Conservation (phyloP, 2,797 vertebrate species). For the Micrastur ruficollis region DNA sequence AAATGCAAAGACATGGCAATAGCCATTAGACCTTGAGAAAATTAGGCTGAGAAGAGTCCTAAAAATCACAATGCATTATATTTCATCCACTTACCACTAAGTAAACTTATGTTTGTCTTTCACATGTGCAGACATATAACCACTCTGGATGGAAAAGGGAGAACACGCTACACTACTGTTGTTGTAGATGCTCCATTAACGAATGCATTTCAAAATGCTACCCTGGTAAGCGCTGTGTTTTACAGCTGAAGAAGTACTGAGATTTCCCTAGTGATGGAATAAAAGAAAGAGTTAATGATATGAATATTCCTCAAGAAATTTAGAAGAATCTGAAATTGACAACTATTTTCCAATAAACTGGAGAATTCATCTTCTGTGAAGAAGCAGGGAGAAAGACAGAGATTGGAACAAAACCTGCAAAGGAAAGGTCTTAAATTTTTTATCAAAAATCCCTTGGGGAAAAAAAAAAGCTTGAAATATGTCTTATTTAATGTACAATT, state of each 20-base stretch:
- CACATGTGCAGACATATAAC: not conserved
- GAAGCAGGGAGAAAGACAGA: not conserved
- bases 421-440: not conserved
- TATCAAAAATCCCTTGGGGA: not conserved
- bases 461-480: not conserved
- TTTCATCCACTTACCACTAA: not conserved
- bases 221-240: not conserved
- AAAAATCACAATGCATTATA: not conserved
- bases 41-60: not conserved
- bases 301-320: not conserved
- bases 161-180: not conserved
- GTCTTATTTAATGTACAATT: not conserved
- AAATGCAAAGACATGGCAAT: not conserved
- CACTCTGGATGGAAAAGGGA: not conserved
- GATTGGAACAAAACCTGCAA: not conserved
- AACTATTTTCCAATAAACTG: not conserved
- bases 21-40: not conserved
- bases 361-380: not conserved
- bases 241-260: not conserved
- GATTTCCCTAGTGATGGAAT: not conserved
- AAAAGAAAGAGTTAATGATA: not conserved
- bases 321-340: not conserved
- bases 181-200: not conserved
- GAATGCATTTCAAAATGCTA: not conserved
- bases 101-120: not conserved